phyloP scores from a whole-genome alignment of 2,797 vertebrate genomes.

The Acanthurus leucopareius region DNA sequence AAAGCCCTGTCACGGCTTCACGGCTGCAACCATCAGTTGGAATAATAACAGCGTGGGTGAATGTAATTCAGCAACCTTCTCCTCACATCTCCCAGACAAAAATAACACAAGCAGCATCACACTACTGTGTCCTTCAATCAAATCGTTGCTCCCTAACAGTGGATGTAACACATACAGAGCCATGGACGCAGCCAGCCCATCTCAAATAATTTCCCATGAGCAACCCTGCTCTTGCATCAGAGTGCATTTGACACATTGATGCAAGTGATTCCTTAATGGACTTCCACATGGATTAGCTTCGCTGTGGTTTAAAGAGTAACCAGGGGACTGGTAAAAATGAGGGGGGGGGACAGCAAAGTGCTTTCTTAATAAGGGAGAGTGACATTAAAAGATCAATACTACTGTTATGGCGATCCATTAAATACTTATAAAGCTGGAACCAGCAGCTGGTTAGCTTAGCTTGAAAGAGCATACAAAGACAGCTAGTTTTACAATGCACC shows the following conservation, averaged over 20 bases:
- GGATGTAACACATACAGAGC: slow-evolving; percentile 23
- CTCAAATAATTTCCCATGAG: not conserved
- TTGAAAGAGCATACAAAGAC: not conserved
- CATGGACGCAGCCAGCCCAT: slow-evolving; percentile 5
- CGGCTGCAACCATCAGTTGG: slow-evolving; percentile 45
- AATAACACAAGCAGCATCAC: slow-evolving; percentile 40
- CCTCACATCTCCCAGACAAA: slow-evolving; percentile 32
- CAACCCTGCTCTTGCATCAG: slow-evolving; percentile 47
- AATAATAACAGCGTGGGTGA: slow-evolving; percentile 58
- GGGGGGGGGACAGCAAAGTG: not conserved
- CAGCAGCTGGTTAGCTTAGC: slow-evolving; percentile 14
- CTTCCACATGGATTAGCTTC: slow-evolving; percentile 32
- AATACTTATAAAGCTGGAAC: not conserved
- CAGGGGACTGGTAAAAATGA: not conserved
- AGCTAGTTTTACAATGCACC: no score
- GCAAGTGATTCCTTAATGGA: slow-evolving; percentile 36
- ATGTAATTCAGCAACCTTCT: slow-evolving; percentile 58
- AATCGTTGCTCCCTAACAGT: slow-evolving; percentile 2
- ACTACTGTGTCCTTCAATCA: slow-evolving; percentile 39
- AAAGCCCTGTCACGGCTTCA: slow-evolving; percentile 42
- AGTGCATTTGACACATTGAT: not conserved
- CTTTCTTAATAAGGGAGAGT: not conserved
- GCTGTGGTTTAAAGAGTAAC: slow-evolving; percentile 24
- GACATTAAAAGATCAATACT: not conserved
- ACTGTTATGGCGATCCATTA: not conserved